A percentile compares a stretch with the other conserved stretches of the same genome.
Conservation (phyloP, 2,797 vertebrate species). For the Gobionotothen gibberifrons region DNA sequence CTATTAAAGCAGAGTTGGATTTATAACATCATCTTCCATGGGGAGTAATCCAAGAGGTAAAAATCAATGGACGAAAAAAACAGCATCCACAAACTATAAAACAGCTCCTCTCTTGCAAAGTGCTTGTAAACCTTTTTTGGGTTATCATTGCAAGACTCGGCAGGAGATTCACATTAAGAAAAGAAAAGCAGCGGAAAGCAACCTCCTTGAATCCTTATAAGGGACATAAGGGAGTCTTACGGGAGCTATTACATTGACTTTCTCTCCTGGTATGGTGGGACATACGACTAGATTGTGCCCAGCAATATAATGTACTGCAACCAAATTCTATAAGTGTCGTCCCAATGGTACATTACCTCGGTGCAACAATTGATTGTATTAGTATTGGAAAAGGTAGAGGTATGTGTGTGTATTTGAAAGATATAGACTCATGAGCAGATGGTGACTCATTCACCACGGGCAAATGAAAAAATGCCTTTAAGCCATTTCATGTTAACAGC, state of each 20-base stretch:
- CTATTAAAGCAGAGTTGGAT: conserved; percentile 71
- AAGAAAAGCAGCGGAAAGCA: conserved; percentile 41
- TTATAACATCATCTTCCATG: conserved; percentile 69
- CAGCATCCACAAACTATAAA: conserved; percentile 67
- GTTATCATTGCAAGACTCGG: conserved; percentile 49
- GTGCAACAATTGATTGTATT: conserved; percentile 46
- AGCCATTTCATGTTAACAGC: conserved; percentile 63
- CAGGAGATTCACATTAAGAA: conserved; percentile 51
- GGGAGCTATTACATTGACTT: conserved; percentile 53
- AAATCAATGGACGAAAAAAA: conserved; percentile 73
- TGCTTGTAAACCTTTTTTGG: conserved; percentile 73
- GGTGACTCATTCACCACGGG: conserved; percentile 60
- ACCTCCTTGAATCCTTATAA: conserved; percentile 54
- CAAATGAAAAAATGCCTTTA: conserved; percentile 62
- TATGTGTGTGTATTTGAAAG: conserved; percentile 42
- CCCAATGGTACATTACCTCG: conserved; percentile 45
- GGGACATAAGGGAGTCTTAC: conserved; percentile 44
- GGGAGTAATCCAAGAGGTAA: conserved; percentile 70
- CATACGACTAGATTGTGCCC: conserved; percentile 36
- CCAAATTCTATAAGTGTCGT: conserved; percentile 38
- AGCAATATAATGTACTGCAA: conserved; percentile 29
- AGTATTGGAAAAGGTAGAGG: neutral
- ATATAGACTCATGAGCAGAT: conserved; percentile 61
- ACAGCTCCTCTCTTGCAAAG: conserved; percentile 63
- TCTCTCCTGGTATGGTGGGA: conserved; percentile 27